A percentile compares a stretch with the other conserved stretches of the same genome.
phyloP scores from a whole-genome alignment of 2,113 vertebrate genomes.

The Casuarius casuarius region DNA sequence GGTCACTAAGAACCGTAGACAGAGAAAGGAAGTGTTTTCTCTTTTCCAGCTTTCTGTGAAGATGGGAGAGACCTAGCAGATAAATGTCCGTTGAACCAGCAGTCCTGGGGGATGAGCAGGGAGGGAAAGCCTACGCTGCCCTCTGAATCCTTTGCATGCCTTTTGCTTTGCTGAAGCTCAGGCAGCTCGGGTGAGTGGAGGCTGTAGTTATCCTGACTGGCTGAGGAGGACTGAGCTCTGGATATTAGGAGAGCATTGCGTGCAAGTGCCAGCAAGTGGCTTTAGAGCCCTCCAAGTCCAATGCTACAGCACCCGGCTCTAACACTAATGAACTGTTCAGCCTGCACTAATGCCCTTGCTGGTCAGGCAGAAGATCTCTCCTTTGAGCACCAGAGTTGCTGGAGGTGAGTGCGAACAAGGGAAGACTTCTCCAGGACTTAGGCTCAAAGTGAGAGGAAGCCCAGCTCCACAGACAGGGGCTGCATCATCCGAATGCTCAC shows the following conservation, averaged over 20 bases:
- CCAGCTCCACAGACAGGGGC: neutral
- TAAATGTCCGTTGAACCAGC: neutral
- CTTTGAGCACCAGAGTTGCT: neutral
- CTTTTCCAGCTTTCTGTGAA: neutral
- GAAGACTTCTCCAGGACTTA: neutral
- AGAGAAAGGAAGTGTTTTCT: neutral
- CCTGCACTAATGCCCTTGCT: rapidly evolving
- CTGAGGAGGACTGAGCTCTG: neutral
- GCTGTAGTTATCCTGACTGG: neutral
- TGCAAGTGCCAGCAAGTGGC: neutral
- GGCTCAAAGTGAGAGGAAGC: neutral
- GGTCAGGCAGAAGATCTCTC: neutral
- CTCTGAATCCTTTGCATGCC: neutral
- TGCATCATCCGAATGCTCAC: neutral
- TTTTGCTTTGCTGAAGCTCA: neutral
- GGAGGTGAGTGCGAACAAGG: neutral
- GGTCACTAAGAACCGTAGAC: neutral
- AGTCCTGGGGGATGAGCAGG: neutral
- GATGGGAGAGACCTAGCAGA: neutral
- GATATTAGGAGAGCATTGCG: no score
- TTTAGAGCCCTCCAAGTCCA: neutral
- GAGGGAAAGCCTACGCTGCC: neutral
- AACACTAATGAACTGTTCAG: rapidly evolving
- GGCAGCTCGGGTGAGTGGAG: neutral
- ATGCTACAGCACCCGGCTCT: neutral